Evolutionary conservation across 2,797 vertebrate species (phyloP).

Genomic region (Simalia tracyae): DNA sequence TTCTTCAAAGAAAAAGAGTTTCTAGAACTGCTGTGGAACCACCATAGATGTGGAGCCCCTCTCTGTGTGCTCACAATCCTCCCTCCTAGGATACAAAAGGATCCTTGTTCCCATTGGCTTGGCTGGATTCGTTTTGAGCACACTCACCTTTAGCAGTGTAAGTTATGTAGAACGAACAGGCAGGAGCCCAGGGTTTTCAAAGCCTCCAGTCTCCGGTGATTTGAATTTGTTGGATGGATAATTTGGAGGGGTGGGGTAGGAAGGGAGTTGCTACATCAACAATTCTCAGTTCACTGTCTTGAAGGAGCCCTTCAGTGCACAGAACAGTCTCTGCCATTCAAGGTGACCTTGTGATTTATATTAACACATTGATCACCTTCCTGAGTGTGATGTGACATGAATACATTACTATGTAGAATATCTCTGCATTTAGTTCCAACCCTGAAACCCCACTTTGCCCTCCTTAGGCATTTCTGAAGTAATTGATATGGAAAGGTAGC

Average conservation of each 20-base stretch:
- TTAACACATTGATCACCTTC: constrained; percentile 65
- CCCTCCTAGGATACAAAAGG: background rate
- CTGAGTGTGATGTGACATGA: constrained; percentile 59
- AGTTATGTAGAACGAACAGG: background rate
- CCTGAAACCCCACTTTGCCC: constrained; percentile 64
- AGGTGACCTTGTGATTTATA: constrained; percentile 65
- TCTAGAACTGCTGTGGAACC: background rate
- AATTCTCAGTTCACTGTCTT: constrained; percentile 25
- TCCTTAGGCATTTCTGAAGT: constrained; percentile 64
- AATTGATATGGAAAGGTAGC: constrained; percentile 59
- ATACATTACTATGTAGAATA: constrained; percentile 64
- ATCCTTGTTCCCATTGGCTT: constrained; percentile 4
- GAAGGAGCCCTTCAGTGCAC: constrained; percentile 39
- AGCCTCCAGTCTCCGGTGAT: constrained; percentile 22
- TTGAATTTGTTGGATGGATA: constrained; percentile 13
- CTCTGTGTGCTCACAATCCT: background rate
- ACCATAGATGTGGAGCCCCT: background rate
- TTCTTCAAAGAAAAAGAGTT: background rate
- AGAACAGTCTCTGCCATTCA: constrained; percentile 52
- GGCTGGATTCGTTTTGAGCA: background rate
- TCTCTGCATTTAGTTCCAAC: constrained; percentile 58
- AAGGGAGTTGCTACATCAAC: constrained; percentile 12
- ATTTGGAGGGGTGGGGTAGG: background rate
- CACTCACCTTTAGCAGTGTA: constrained; percentile 3
- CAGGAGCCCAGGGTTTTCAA: background rate